Base-by-base conservation (phyloP, 1,140 invertebrate species). In the Drosophila athabasca region DNA sequence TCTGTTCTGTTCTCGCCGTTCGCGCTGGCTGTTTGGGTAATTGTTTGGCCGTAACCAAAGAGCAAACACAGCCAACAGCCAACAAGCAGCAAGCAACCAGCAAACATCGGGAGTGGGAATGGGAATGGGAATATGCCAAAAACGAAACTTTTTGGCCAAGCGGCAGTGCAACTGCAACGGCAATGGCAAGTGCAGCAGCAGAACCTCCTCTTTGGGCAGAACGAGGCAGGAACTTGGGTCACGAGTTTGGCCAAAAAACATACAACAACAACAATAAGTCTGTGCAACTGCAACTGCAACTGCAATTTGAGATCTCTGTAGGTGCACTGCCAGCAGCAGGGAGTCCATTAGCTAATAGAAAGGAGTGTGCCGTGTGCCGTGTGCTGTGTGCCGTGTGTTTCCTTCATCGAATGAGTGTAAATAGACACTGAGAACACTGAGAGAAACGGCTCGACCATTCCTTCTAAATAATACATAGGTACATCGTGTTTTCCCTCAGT, bases 141-240 rank as follows among this genome's bases (percentile, higher is more conserved):
- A 19, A 29, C 29, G 45, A 31, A 65, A 66, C 43, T 66, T 61
- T 65, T 66, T 44, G 46, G 35, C 45, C 43, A 77, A 61, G 15
- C 45, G 24, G 24, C 24, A 24, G 3, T 24, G 24, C 24, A 49
- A 22, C 60, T 15, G 46, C 76, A 48, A 41, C 49, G 61, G 48
- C 55, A 71, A 62, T 79, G 50, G 75, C 79, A 83, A 82, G 79
- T 83, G 79, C 69, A 64, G 67, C 35, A 3, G 61, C 71, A n/a
- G n/a, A n/a, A n/a, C n/a, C n/a, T n/a, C n/a, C n/a, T n/a, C n/a
- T n/a, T n/a, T n/a, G n/a, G n/a, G n/a, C n/a, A n/a, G n/a, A n/a
- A n/a, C 35, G 9, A 39, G 11, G 35, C 72, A 64, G 35, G 58
- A 73, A 55, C 62, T 62, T 73, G 67, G 49, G 73, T 85, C 77